Base-by-base conservation (phyloP, 92 coral and sea anemone species). In the Galaxea fascicularis region DNA sequence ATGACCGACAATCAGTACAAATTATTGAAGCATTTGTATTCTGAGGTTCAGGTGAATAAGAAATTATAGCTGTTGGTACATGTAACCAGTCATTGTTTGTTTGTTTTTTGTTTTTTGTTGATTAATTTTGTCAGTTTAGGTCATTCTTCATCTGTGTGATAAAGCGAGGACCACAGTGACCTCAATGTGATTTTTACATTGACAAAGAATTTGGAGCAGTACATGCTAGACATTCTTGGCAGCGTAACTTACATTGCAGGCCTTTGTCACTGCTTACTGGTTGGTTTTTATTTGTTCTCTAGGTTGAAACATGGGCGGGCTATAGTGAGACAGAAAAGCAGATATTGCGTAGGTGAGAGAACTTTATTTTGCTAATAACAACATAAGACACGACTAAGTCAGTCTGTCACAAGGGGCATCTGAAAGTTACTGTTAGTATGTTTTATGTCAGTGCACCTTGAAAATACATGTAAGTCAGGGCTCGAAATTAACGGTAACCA, bases 231-330 rank as follows among this genome's bases (percentile, higher is more conserved):
- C 59, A 60, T 24, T 60, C 29, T 60, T 60, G 66, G 22, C 10
- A 25, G 22, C 13, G 41, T 22, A n/a, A 26, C n/a, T n/a, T n/a
- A n/a, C n/a, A n/a, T n/a, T n/a, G n/a, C 1, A 16, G 62, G 4
- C 3, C 8, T 3, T 10, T 20, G 31, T 62, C 8, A 22, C 14
- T 62, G 3, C 1, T 62, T 4, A 6, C 0, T 62, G 9, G 12
- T 30, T 65, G 13, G 16, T 44, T 79, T 21, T 24, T 45, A 10
- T 73, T 66, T 64, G 17, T 78, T 27, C 71, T n/a, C 13, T 64
- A 96, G 98, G 95, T 90, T 65, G 98, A 96, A 64, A 82, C 98
- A 22, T 96, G 99, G 99, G 98, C 98, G 31, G 82, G 74, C 51
- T 96, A 96, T 69, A 96, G 88, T 76, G 98, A 96, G 62, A 77